Conservation (phyloP, 2,888 invertebrate species). For the Exephanes ischioxanthus region DNA sequence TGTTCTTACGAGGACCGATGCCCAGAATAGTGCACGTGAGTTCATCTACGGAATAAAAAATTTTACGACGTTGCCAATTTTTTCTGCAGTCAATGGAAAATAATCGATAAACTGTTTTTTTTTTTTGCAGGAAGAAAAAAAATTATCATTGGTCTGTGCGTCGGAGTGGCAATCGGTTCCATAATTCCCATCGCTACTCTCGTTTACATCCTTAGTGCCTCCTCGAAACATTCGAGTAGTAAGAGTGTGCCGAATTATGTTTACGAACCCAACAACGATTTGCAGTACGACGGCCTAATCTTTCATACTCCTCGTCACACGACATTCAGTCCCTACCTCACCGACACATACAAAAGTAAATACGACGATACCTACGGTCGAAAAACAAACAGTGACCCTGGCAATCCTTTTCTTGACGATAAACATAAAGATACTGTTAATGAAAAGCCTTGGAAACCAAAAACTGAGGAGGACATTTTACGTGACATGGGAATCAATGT, state of each 20-base stretch:
- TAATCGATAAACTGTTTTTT: not conserved
- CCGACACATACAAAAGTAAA: not conserved
- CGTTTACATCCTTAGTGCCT: not conserved
- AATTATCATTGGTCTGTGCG: slow-evolving; percentile 10
- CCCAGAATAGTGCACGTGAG: not conserved
- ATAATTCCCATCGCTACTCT: slow-evolving; percentile 4
- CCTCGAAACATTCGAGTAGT: not conserved
- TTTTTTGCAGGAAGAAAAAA: slow-evolving; percentile 32
- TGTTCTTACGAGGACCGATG: not conserved
- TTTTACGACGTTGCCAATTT: not conserved
- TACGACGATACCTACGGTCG: too few relatives aligned
- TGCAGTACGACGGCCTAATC: not conserved
- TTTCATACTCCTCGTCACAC: not conserved
- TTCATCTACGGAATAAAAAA: not conserved
- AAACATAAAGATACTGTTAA: too few relatives aligned
- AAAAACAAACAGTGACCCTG: too few relatives aligned
- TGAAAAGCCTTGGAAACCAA: too few relatives aligned
- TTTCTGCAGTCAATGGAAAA: not conserved
- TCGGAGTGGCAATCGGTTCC: slow-evolving; percentile 14
- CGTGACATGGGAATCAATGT: not conserved
- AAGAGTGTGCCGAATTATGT: not conserved
- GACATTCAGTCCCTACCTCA: not conserved
- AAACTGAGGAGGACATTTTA: not conserved
- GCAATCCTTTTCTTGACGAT: too few relatives aligned
- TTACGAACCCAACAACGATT: not conserved